A percentile compares a stretch with the other conserved stretches of the same genome.
Evolutionary conservation across 2,113 vertebrate species (phyloP).

Genomic region (Etheostoma spectabile): DNA sequence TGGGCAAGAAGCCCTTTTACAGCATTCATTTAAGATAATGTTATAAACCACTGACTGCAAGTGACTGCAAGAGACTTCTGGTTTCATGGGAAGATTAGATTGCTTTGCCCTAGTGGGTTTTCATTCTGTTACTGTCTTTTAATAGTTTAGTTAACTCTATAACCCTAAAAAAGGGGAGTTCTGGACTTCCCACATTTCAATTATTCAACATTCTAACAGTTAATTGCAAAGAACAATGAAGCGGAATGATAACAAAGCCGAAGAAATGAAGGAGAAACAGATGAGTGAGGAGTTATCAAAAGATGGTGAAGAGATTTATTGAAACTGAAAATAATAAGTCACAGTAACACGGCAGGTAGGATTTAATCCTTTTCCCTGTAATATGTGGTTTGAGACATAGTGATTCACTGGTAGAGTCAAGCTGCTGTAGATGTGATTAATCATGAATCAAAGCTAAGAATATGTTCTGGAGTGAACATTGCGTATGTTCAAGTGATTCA

Average conservation of each 20-base stretch:
- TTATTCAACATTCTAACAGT: constrained; percentile 51
- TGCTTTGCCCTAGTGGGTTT: constrained; percentile 40
- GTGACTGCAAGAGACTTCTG: constrained; percentile 42
- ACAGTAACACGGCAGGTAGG: constrained; percentile 3
- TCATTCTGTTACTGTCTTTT: constrained; percentile 33
- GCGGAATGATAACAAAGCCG: constrained; percentile 6
- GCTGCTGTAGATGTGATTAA: constrained; percentile 49
- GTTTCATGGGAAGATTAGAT: constrained; percentile 59
- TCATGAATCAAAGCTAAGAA: constrained; percentile 67
- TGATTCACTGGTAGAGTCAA: constrained; percentile 32
- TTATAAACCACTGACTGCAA: constrained; percentile 53
- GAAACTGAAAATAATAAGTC: constrained; percentile 5
- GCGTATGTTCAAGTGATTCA: constrained; percentile 27
- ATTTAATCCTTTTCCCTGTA: constrained; percentile 15
- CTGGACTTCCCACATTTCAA: constrained; percentile 46
- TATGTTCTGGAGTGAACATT: constrained; percentile 33
- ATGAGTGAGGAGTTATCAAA: constrained; percentile 17
- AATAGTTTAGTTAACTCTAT: constrained; percentile 38
- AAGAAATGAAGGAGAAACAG: not conserved
- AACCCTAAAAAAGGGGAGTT: constrained; percentile 27
- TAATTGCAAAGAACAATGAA: constrained; percentile 34
- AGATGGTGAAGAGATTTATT: constrained; percentile 11
- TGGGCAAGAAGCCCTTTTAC: constrained; percentile 59
- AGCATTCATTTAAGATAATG: constrained; percentile 66
- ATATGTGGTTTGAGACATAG: constrained; percentile 27